Evolutionary conservation across 2,888 invertebrate species (phyloP).

Genomic region (Athalia circularis): DNA sequence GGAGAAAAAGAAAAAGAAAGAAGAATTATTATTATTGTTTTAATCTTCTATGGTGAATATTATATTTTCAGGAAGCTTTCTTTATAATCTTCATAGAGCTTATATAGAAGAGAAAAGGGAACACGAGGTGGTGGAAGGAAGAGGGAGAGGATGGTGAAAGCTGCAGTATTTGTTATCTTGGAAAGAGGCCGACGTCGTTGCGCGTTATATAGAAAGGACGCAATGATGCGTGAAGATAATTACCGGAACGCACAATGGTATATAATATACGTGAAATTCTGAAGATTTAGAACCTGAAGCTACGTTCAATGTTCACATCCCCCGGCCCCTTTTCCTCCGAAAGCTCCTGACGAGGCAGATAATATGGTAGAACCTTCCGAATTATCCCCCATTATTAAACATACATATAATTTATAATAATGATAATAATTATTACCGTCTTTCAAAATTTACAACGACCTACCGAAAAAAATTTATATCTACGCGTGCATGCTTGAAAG

Average conservation of each 20-base stretch:
- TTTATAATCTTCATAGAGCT: too few relatives aligned
- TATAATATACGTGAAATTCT: not conserved
- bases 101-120: too few relatives aligned
- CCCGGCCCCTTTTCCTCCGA: too few relatives aligned
- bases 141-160: slow-evolving; percentile 2
- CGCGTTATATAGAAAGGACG: slow-evolving; percentile 16
- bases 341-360: too few relatives aligned
- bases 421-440: too few relatives aligned
- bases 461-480: too few relatives aligned
- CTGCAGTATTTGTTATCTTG: slow-evolving; percentile 22
- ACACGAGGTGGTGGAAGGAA: too few relatives aligned
- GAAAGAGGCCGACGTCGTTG: slow-evolving; percentile 9
- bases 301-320: not conserved
- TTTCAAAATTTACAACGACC: too few relatives aligned
- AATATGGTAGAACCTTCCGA: too few relatives aligned
- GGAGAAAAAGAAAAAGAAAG: not conserved
- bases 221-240: slow-evolving; percentile 40
- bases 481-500: too few relatives aligned
- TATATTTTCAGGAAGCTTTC: not conserved
- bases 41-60: not conserved
- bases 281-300: slow-evolving; percentile 13
- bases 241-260: slow-evolving; percentile 25
- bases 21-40: not conserved
- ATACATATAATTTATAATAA: too few relatives aligned
- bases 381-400: too few relatives aligned